These are phyloP conservation scores for Phorcus lineatus DNA, from an alignment of 2,888 invertebrate genomes.

Conservation along the genomic window DNA sequence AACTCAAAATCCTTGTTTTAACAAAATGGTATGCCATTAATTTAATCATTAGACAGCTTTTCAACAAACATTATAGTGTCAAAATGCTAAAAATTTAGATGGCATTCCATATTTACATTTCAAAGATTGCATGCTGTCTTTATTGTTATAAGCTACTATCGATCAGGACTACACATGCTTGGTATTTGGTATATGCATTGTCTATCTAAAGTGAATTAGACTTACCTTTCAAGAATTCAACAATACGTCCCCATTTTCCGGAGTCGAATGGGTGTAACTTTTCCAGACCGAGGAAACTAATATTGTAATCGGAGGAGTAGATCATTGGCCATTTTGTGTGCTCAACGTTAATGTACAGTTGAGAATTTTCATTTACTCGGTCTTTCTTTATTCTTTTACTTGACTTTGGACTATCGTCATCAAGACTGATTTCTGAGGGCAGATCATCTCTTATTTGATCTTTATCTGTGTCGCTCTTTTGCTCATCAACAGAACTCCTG, in stretches of 20 bases:
- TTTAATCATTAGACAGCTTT: too few species aligned
- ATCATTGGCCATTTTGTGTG: conserved; percentile 85
- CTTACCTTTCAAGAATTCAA: conserved; percentile 75
- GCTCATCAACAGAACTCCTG: background rate
- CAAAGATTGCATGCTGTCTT: too few species aligned
- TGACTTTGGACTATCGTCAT: background rate
- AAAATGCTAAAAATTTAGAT: too few species aligned
- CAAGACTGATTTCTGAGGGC: background rate
- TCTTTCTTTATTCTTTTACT: background rate
- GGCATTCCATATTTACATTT: too few species aligned
- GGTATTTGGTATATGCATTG: too few species aligned
- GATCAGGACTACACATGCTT: too few species aligned
- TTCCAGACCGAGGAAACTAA: conserved; percentile 87
- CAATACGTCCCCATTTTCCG: conserved; percentile 88
- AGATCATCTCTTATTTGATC: background rate
- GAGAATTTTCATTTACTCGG: conserved; percentile 12
- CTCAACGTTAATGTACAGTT: conserved; percentile 53
- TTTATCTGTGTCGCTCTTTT: background rate
- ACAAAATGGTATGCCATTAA: too few species aligned
- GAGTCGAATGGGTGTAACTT: conserved; percentile 92
- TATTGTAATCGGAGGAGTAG: conserved; percentile 85
- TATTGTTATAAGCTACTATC: too few species aligned
- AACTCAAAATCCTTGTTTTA: too few species aligned
- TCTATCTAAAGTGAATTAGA: too few species aligned
- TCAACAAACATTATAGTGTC: too few species aligned